These are phyloP conservation scores for Catotricha subobsoleta DNA, from an alignment of 2,888 invertebrate species.

Conservation along the genomic window DNA sequence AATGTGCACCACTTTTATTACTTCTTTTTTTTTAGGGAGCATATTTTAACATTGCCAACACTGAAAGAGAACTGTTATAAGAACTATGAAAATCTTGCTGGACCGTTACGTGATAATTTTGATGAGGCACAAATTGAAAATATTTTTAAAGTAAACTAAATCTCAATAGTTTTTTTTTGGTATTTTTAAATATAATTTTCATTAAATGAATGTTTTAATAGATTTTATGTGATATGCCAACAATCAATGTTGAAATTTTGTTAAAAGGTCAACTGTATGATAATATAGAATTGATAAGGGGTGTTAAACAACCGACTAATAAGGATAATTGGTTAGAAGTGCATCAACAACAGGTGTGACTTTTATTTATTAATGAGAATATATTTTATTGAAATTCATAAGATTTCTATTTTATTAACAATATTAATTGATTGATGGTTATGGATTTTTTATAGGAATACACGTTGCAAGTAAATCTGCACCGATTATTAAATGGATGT, in stretches of 20 bases:
- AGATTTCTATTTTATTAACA: no score
- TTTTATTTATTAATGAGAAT: no score
- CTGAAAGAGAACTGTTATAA: slow-evolving; percentile 26
- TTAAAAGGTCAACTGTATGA: slow-evolving; percentile 37
- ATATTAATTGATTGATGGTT: no score
- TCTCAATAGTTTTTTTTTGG: neutral
- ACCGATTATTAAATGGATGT: slow-evolving; percentile 23
- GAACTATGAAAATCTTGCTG: slow-evolving; percentile 41
- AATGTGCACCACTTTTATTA: neutral
- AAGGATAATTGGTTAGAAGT: slow-evolving; percentile 38
- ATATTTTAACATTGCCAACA: slow-evolving; percentile 21
- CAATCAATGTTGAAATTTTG: slow-evolving; percentile 37
- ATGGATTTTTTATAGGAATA: no score
- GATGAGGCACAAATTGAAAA: slow-evolving; percentile 51
- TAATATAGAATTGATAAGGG: slow-evolving; percentile 15
- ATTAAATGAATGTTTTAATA: slow-evolving; percentile 16
- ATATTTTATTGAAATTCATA: no score
- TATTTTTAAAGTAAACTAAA: slow-evolving; percentile 35
- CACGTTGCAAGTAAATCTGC: slow-evolving; percentile 40
- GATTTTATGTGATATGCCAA: slow-evolving; percentile 45
- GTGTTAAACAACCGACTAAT: slow-evolving; percentile 25
- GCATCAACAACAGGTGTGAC: slow-evolving; percentile 43
- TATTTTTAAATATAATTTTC: neutral
- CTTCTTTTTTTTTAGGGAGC: slow-evolving; percentile 9
- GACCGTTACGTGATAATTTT: slow-evolving; percentile 43